These are phyloP conservation scores for Galleria mellonella DNA, from an alignment of 1,140 invertebrate genomes.

Conservation along the genomic window DNA sequence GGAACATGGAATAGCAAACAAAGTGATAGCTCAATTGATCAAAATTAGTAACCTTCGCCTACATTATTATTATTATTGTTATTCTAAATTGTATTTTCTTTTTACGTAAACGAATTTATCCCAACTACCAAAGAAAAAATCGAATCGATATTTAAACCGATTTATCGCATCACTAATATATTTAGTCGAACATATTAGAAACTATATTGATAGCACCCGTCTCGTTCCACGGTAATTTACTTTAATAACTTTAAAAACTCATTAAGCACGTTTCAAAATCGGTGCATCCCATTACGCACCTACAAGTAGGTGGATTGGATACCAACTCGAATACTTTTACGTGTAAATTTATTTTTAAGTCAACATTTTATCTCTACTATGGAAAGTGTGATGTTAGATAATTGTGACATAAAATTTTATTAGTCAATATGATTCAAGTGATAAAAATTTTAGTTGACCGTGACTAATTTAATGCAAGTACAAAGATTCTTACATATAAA, in stretches of 20 bases:
- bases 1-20: too few relatives aligned
- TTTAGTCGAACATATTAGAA: slow-evolving; percentile 24
- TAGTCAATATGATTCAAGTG: slow-evolving; percentile 13
- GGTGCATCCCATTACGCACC: slow-evolving; percentile 4
- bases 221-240: slow-evolving; percentile 45
- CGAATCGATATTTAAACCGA: too few relatives aligned
- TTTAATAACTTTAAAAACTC: slow-evolving; percentile 59
- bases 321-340: neutral
- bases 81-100: too few relatives aligned
- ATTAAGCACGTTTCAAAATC: slow-evolving; percentile 31
- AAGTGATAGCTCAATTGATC: too few relatives aligned
- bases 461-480: slow-evolving; percentile 1
- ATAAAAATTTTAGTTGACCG: slow-evolving; percentile 13
- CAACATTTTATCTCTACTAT: slow-evolving; percentile 14
- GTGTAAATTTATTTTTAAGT: slow-evolving; percentile 11
- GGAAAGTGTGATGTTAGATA: slow-evolving; percentile 18
- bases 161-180: too few relatives aligned
- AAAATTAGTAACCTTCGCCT: too few relatives aligned
- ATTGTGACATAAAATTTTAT: slow-evolving; percentile 26
- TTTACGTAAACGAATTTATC: too few relatives aligned
- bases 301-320: neutral
- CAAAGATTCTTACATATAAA: too few relatives aligned
- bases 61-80: too few relatives aligned
- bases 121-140: too few relatives aligned
- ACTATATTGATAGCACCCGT: slow-evolving; percentile 24